These are phyloP conservation scores for Neotoxoptera formosana DNA, from an alignment of 1,140 invertebrate species.

Conservation along the genomic window DNA sequence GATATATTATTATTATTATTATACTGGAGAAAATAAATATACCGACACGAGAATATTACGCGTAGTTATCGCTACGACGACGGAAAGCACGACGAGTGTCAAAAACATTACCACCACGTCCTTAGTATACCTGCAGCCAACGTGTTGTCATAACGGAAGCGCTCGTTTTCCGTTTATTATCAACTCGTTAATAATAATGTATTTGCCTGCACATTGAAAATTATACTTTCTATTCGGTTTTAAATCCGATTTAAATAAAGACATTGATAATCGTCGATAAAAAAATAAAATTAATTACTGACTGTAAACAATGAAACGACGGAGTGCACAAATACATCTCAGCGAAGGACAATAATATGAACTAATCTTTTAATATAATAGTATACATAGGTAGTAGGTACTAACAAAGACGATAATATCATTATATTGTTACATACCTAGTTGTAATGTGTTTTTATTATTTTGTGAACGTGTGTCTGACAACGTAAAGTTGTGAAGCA, in stretches of 20 bases:
- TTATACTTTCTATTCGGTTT: not conserved
- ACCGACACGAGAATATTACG: not conserved
- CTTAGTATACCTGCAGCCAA: not conserved
- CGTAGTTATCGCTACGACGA: not conserved
- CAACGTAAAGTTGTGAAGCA: not conserved
- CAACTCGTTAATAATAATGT: not conserved
- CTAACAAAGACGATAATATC: too few species aligned
- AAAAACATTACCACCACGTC: not conserved
- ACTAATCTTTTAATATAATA: not conserved
- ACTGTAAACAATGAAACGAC: not conserved
- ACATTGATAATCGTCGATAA: not conserved
- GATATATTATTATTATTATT: too few species aligned
- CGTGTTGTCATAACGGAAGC: not conserved
- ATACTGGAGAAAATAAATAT: not conserved
- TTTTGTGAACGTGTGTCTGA: not conserved
- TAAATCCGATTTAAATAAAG: not conserved
- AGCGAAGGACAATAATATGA: not conserved
- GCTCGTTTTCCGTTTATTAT: not conserved
- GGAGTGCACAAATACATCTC: not conserved
- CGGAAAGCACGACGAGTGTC: not conserved
- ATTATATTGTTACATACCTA: not conserved
- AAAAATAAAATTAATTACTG: not conserved
- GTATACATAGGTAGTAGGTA: too few species aligned
- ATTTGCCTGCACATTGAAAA: too few species aligned
- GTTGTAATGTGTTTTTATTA: not conserved